phyloP scores from a whole-genome alignment of 2,888 invertebrate genomes.

The Philaethria dido region DNA sequence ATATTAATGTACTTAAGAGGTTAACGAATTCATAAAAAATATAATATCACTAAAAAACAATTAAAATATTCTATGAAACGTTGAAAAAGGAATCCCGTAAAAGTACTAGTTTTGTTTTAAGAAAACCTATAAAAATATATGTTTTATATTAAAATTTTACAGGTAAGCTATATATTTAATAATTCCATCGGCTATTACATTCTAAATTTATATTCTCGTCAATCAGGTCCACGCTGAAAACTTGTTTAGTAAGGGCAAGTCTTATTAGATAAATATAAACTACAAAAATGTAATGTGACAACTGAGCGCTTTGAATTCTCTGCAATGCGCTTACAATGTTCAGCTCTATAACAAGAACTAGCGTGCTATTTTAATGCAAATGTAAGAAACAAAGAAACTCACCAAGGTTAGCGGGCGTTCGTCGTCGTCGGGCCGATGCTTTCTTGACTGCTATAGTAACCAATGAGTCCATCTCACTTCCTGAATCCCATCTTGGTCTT shows the following conservation, averaged over 20 bases:
- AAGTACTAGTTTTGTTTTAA: not conserved
- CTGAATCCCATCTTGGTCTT: slow-evolving; percentile 77
- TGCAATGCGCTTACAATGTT: slow-evolving; percentile 22
- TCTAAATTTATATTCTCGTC: slow-evolving; percentile 33
- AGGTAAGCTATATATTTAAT: slow-evolving; percentile 9
- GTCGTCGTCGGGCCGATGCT: slow-evolving; percentile 85
- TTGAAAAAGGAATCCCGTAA: not conserved
- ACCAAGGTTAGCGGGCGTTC: slow-evolving; percentile 79
- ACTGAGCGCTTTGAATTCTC: slow-evolving; percentile 24
- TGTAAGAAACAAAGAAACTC: slow-evolving; percentile 32
- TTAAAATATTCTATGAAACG: not conserved
- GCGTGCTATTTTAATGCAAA: slow-evolving; percentile 35
- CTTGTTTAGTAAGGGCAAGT: slow-evolving; percentile 24
- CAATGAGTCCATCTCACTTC: slow-evolving; percentile 84
- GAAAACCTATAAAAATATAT: not conserved
- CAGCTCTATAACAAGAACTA: slow-evolving; percentile 21
- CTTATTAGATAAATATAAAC: slow-evolving; percentile 30
- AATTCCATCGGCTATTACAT: slow-evolving; percentile 11
- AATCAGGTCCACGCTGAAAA: slow-evolving; percentile 28
- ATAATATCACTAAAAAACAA: not conserved
- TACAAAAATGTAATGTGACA: slow-evolving; percentile 17
- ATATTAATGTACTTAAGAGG: not conserved
- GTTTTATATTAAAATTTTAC: not conserved
- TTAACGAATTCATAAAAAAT: not conserved
- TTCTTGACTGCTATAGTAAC: slow-evolving; percentile 86